Evolutionary conservation across 2,888 invertebrate species (phyloP).

Genomic region (Hirtodrosophila confusa): DNA sequence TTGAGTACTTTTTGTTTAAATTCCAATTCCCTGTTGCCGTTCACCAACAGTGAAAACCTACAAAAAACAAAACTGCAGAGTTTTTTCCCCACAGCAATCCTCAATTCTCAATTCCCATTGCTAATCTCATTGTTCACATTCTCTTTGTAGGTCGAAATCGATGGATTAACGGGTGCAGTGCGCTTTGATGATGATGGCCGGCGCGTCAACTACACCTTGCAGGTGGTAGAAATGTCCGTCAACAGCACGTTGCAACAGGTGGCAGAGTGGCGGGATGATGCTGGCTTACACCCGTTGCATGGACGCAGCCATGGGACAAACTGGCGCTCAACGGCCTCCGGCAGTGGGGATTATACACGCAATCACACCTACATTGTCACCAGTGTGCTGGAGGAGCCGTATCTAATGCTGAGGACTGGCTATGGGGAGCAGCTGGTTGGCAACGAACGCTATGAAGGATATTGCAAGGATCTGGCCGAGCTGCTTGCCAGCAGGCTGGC

Average conservation of each 20-base stretch:
- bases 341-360: conserved; percentile 89
- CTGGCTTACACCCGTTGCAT: conserved; percentile 88
- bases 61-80: not conserved
- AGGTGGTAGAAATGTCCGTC: conserved; percentile 96
- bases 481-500: conserved; percentile 91
- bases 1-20: conserved; percentile 6
- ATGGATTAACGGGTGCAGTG: conserved; percentile 95
- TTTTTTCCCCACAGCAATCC: conserved; percentile 3
- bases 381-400: conserved; percentile 94
- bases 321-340: conserved; percentile 41
- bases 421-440: conserved; percentile 86
- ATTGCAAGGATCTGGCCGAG: conserved; percentile 95
- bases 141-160: conserved; percentile 90
- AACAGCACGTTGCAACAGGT: conserved; percentile 96
- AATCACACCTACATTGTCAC: conserved; percentile 94
- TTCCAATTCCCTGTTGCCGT: not conserved
- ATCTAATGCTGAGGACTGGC: conserved; percentile 90
- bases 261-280: conserved; percentile 93
- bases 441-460: conserved; percentile 94
- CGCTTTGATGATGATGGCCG: conserved; percentile 95
- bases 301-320: conserved; percentile 31
- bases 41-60: no score
- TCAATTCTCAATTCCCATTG: conserved; percentile 36
- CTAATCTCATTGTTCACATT: conserved; percentile 43
- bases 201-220: conserved; percentile 93